Conservation (phyloP, 2,113 vertebrate species). For the Arvicanthis niloticus region DNA sequence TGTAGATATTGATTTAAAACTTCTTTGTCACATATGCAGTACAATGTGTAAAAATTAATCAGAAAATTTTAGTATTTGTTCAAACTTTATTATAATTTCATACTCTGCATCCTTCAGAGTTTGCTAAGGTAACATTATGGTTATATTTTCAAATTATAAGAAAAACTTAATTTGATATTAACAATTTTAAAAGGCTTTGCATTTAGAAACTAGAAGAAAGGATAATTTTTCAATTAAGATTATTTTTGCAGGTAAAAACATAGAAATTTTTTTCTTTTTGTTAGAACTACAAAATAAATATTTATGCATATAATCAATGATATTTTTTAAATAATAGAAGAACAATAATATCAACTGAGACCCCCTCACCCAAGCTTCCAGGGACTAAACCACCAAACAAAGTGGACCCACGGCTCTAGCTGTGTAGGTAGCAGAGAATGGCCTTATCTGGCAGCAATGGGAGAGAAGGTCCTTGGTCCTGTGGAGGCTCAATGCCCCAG, state of each 20-base stretch:
- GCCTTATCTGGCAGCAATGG: too few relatives aligned
- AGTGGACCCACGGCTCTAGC: too few relatives aligned
- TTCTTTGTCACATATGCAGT: neutral
- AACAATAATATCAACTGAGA: too few relatives aligned
- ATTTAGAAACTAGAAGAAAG: neutral
- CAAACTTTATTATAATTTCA: neutral
- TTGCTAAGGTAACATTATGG: neutral
- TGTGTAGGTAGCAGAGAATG: too few relatives aligned
- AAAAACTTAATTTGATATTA: neutral
- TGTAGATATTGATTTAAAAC: neutral
- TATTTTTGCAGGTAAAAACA: neutral
- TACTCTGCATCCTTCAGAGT: rapidly evolving
- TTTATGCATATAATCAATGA: neutral
- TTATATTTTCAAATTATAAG: neutral
- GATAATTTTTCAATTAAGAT: neutral
- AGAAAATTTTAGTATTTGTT: neutral
- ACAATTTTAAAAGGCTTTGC: neutral
- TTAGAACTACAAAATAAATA: neutral
- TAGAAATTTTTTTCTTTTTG: neutral
- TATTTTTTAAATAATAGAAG: neutral
- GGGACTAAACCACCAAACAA: too few relatives aligned
- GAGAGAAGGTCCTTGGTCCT: too few relatives aligned
- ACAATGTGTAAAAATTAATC: neutral
- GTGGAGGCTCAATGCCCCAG: too few relatives aligned
- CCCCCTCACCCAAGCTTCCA: too few relatives aligned